Percentiles rank a stretch among this genome's conserved stretches.
These are phyloP conservation scores for Drosophila sp. DNA, from an alignment of 1,140 invertebrate genomes.

Conservation along the genomic window DNA sequence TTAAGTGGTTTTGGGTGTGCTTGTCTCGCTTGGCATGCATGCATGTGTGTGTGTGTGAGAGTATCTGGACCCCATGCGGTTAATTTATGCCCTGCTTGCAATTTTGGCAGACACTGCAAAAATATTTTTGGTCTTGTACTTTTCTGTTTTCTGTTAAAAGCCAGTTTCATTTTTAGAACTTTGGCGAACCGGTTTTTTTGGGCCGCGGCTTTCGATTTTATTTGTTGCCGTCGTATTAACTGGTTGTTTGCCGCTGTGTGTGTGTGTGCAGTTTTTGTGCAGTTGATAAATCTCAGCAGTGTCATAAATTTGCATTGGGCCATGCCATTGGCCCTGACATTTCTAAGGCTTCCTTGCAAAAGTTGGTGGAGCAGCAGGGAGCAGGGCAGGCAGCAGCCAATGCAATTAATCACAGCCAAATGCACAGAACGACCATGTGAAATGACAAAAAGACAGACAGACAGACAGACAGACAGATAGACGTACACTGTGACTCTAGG, in stretches of 20 bases:
- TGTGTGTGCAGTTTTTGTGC: slow-evolving; percentile 39
- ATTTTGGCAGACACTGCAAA: slow-evolving; percentile 79
- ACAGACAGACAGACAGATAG: slow-evolving; percentile 29
- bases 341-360: slow-evolving; percentile 76
- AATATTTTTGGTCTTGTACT: slow-evolving; percentile 77
- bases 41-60: slow-evolving; percentile 46
- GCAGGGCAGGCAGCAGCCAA: slow-evolving; percentile 62
- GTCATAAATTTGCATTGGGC: slow-evolving; percentile 80
- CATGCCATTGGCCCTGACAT: slow-evolving; percentile 80
- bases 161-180: slow-evolving; percentile 80
- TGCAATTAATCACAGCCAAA: slow-evolving; percentile 81
- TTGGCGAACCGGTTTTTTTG: slow-evolving; percentile 76
- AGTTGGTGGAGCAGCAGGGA: slow-evolving; percentile 36
- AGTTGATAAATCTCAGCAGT: slow-evolving; percentile 79
- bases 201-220: slow-evolving; percentile 77
- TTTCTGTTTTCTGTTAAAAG: slow-evolving; percentile 48
- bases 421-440: slow-evolving; percentile 76
- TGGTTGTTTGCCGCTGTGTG: slow-evolving; percentile 46
- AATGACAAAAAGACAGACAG: slow-evolving; percentile 63
- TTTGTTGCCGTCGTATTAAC: slow-evolving; percentile 76
- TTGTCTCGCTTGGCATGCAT: slow-evolving; percentile 61
- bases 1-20: slow-evolving; percentile 80
- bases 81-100: slow-evolving; percentile 79
- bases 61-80: slow-evolving; percentile 78
- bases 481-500: slow-evolving; percentile 16